Base-by-base conservation (phyloP, 2,888 invertebrate genomes). In the Rugalucina vietnamica region DNA sequence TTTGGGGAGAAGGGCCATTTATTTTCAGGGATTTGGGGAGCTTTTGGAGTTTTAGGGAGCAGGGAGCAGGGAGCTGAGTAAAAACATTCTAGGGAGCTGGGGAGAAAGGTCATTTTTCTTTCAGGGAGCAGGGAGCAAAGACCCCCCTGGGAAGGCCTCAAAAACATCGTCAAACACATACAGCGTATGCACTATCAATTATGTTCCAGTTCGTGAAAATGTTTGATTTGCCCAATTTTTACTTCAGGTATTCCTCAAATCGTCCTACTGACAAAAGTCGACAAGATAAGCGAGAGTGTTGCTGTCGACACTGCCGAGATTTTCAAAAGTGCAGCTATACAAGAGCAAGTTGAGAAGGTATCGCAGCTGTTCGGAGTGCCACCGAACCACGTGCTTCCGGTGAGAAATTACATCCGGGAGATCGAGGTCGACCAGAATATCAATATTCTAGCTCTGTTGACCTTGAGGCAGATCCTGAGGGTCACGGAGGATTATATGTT, bases 251-350 rank as follows among this genome's bases (percentile, higher is more conserved):
- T 91, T 21, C 91, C 91, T 10, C 88, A 89, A 43, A 85, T 88
- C 27, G 83, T 91, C 18, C 57, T 91, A 1, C 76, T 91, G 36
- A 90, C 91, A 24, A 90, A 91, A 74, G 84, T 91, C 12, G 91
- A 91, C 81, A 81, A 86, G 24, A 71, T 89, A 0, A 88, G 86
- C 70, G 69, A 73, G 29, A 73, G 79, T 1, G 84, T 89, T 34
- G 81, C 84, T 21, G 80, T 84, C 24, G 81, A 89, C 79, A 54
- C 84, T 0, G 82, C 88, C 12, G 49, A 77, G 29, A 77, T 85
- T 12, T 89, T 87, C 75, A 76, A 77, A 29, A 88, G 88, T 39
- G 70, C 80, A 12, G 73, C 73, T 0, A 76, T 90, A n/a, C 60
- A 81, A 10, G 82, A 87, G 12, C 49, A 74, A 12, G 90, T 90